Base-by-base conservation (phyloP, 2,113 vertebrate species). In the Parus major region DNA sequence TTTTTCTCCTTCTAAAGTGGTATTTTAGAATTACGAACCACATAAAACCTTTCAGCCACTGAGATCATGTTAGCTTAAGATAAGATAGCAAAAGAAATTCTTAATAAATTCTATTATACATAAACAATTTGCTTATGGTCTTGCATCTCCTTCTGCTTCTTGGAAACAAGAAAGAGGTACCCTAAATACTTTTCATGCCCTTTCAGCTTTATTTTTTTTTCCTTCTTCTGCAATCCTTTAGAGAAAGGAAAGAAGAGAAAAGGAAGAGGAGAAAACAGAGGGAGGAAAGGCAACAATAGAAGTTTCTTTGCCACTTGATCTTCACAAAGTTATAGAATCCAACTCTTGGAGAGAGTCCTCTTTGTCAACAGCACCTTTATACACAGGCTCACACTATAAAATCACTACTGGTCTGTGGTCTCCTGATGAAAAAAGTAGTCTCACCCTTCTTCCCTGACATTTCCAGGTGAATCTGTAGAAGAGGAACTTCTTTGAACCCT, bases 11-110 rank as follows among this genome's bases (percentile, higher is more conserved):
- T 50, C 77, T 69, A 35, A 91, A 77, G 35, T 0, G 4, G n/a
- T 91, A 90, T 82, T 92, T 95, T 80, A 82, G 82, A 94, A 82
- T 85, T 87, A 92, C 65, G 63, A 89, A 57, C 46, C 27, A 46
- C 53, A 82, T 84, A 90, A 94, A 80, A 72, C 49, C 49, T 93
- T 83, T 69, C 49, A 82, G 86, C 44, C 49, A 64, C 70, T 85
- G 70, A 92, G 73, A 76, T 93, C 53, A 87, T 89, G 33, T 61
- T 91, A 76, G 25, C 36, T 84, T 85, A 60, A 91, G 55, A 50
- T 53, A 61, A 11, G 15, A 49, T 33, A 12, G 53, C 29, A 39
- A 82, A 93, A 72, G 9, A 82, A 84, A 69, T 79, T 84, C 24
- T 76, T 77, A 75, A 57, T 76, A 15, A 50, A 7, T 70, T 59